Percentiles rank a stretch among this genome's conserved stretches.
Evolutionary conservation across 2,797 vertebrate species (phyloP).

Genomic region (Petrocephalus sullivani): DNA sequence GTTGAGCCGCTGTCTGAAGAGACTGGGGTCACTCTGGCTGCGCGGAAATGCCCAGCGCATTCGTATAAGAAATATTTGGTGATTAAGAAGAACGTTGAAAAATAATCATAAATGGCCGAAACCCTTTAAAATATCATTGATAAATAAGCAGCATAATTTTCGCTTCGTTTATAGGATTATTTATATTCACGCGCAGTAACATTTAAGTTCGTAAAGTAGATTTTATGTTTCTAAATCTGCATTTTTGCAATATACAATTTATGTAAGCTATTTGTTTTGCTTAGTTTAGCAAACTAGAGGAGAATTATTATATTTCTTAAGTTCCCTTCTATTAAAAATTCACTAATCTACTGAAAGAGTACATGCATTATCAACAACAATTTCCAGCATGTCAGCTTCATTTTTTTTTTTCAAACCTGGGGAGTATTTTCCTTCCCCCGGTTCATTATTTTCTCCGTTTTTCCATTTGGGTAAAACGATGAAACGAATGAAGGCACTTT

Average conservation of each 20-base stretch:
- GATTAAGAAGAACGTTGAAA: neutral
- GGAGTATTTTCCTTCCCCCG: neutral
- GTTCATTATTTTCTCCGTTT: constrained; percentile 1
- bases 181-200: neutral
- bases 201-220: neutral
- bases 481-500: neutral
- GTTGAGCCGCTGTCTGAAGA: neutral
- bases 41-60: neutral
- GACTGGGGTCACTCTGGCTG: neutral
- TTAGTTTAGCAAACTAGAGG: neutral
- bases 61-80: neutral
- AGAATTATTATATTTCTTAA: neutral
- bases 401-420: constrained; percentile 5
- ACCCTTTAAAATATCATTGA: neutral
- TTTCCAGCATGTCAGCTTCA: neutral
- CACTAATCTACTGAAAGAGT: neutral
- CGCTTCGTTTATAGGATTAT: neutral
- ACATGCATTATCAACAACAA: constrained; percentile 8
- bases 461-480: constrained; percentile 5
- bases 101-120: too few relatives aligned
- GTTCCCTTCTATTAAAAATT: neutral
- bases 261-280: neutral
- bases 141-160: neutral
- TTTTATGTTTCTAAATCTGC: neutral
- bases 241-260: neutral